These are phyloP conservation scores for Tenthredo mesomela DNA, from an alignment of 2,888 invertebrate genomes.

Conservation along the genomic window DNA sequence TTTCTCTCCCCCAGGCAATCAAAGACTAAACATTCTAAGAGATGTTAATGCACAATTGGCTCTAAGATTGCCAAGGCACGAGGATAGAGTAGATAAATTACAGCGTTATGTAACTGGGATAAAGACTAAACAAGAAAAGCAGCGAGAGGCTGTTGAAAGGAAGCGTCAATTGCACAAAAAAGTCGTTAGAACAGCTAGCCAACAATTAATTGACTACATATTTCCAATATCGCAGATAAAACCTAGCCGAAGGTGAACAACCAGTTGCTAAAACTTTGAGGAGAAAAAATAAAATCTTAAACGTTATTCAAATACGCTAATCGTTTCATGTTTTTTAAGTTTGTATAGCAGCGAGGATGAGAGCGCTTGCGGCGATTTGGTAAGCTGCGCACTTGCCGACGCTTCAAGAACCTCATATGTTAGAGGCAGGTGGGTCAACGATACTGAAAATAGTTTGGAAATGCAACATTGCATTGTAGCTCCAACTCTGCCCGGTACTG, in stretches of 20 bases:
- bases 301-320: constrained; percentile 39
- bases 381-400: constrained; percentile 82
- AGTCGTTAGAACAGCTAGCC: constrained; percentile 80
- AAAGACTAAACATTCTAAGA: constrained; percentile 73
- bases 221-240: constrained; percentile 84
- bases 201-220: constrained; percentile 84
- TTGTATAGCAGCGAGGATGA: constrained; percentile 73
- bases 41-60: constrained; percentile 77
- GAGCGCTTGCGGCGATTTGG: constrained; percentile 70
- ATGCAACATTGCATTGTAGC: constrained; percentile 88
- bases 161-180: constrained; percentile 81
- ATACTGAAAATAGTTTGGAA: constrained; percentile 85
- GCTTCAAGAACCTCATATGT: constrained; percentile 90
- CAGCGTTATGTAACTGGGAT: constrained; percentile 81
- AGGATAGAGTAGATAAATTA: constrained; percentile 82
- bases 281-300: not conserved
- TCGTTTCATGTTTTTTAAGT: constrained; percentile 60
- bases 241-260: constrained; percentile 78
- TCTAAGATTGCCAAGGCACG: constrained; percentile 82
- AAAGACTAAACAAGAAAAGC: constrained; percentile 79
- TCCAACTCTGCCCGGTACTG: constrained; percentile 91
- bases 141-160: constrained; percentile 78
- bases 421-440: constrained; percentile 88
- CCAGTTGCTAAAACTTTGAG: constrained; percentile 12
- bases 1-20: constrained; percentile 69